Evolutionary conservation across 1,140 invertebrate species (phyloP).

Genomic region (Drosophila athabasca): DNA sequence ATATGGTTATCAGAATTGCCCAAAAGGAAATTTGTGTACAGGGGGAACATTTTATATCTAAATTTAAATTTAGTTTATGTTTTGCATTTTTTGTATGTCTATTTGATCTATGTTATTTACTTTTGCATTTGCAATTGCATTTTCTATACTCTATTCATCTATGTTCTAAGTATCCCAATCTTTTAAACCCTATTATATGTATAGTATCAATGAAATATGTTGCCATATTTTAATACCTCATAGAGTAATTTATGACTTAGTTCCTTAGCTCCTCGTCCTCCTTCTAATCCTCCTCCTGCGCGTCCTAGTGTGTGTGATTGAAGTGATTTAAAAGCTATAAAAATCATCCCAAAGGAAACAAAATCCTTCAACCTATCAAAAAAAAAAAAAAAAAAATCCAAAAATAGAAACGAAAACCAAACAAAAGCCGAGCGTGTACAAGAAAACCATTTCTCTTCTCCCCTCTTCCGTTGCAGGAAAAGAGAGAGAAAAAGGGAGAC

Average conservation of each 20-base stretch:
- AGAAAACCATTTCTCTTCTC: slow-evolving; percentile 75
- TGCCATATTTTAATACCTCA: slow-evolving; percentile 25
- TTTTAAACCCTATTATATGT: slow-evolving; percentile 16
- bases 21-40: slow-evolving; percentile 2
- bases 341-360: slow-evolving; percentile 15
- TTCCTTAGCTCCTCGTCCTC: neutral
- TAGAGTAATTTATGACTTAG: slow-evolving; percentile 30
- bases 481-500: slow-evolving; percentile 23
- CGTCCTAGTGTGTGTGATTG: slow-evolving; percentile 34
- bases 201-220: slow-evolving; percentile 9
- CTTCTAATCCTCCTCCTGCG: no score
- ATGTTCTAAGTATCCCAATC: neutral
- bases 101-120: neutral
- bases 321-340: slow-evolving; percentile 22
- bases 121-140: neutral
- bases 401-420: slow-evolving; percentile 45
- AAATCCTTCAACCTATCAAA: slow-evolving; percentile 17
- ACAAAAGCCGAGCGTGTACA: slow-evolving; percentile 63
- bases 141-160: neutral
- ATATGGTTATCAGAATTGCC: slow-evolving; percentile 25
- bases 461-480: slow-evolving; percentile 78
- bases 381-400: slow-evolving; percentile 27
- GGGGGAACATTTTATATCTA: neutral
- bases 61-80: no score
- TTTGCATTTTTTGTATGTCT: neutral